Evolutionary conservation across 1,140 invertebrate genomes (phyloP), one percentile per base, ranked within the genome.

Genomic region (Drosophila takahashii): DNA sequence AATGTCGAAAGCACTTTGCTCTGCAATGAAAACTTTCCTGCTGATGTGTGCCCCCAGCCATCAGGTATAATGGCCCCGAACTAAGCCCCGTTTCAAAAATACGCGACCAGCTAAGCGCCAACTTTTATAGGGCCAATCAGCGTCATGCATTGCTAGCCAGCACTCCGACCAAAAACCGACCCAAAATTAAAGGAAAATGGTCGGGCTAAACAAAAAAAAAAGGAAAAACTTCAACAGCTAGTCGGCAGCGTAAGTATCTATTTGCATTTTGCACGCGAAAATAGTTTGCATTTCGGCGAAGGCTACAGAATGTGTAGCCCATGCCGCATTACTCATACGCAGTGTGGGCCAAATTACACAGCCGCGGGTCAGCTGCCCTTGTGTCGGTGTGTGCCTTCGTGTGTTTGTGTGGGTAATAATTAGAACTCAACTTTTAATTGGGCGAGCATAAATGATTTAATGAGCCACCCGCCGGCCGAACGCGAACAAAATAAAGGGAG

Each of bases 251-350:
- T 45, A 44, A 70, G 75, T 83, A 79, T 89, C 83, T 89, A 69
- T 89, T 83, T 86, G 66, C 76, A 89, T 79, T 79, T 83, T 89
- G 66, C 83, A 87, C 76, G 76, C 84, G 65, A 89, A 87, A 89
- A 89, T 83, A 73, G 84, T 77, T 72, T 54, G 41, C 57, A 76
- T 75, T 53, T 67, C 60, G 51, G 64, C 26, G 44, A 18, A 36
- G 36, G 37, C 47, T 60, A 47, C 44, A 41, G 16, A 54, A 53
- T 66, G 50, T 60, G 27, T 61, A 27, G 29, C 56, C n/a, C 52
- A 9, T 16, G 18, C 56, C 54, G 50, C 50, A 77, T 89, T 80
- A 80, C 79, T 83, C 79, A 80, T 89, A 89, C 79, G 79, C 79
- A 72, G 60, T 58, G 67, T 74, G 72, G 41, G 41, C 57, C 57